Conservation (phyloP, 2,888 invertebrate species). For the Andrena praecox region DNA sequence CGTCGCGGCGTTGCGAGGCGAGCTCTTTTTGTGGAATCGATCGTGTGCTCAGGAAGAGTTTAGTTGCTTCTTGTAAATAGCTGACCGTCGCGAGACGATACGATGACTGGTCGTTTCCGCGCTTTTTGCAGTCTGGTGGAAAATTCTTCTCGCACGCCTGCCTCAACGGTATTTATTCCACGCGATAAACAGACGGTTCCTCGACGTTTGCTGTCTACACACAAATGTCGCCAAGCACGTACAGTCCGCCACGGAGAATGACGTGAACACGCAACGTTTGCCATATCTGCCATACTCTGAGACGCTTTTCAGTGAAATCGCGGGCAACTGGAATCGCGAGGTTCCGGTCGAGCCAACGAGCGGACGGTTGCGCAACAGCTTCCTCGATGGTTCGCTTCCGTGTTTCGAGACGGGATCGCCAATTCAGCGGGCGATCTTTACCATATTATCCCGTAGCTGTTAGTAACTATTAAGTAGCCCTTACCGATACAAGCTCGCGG, state of each 20-base stretch:
- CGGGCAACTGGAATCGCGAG: constrained; percentile 22
- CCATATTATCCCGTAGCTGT: constrained; percentile 32
- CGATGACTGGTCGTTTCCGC: constrained; percentile 34
- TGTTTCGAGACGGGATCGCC: constrained; percentile 7
- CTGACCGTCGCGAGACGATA: constrained; percentile 30
- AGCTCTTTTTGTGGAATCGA: constrained; percentile 32
- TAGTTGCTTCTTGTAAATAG: constrained; percentile 52
- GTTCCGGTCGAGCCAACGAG: not conserved
- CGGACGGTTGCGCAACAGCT: constrained; percentile 7
- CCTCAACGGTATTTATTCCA: constrained; percentile 40
- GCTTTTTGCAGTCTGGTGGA: constrained; percentile 11
- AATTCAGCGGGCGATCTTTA: constrained; percentile 28
- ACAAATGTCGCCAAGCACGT: constrained; percentile 2
- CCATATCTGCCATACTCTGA: constrained; percentile 57
- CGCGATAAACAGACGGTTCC: not conserved
- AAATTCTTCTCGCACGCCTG: constrained; percentile 21
- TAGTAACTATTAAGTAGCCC: constrained; percentile 24
- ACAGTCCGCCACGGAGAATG: constrained; percentile 16
- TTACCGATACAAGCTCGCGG: not conserved
- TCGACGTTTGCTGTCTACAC: not conserved
- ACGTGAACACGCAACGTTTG: constrained; percentile 48
- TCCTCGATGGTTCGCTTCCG: constrained; percentile 2
- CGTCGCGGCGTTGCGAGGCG: constrained; percentile 55
- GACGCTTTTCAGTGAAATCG: constrained; percentile 26
- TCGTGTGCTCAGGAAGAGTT: constrained; percentile 10